Evolutionary conservation across 2,797 vertebrate genomes (phyloP), one percentile per base, ranked within the genome.

Genomic region (Natrix natrix): DNA sequence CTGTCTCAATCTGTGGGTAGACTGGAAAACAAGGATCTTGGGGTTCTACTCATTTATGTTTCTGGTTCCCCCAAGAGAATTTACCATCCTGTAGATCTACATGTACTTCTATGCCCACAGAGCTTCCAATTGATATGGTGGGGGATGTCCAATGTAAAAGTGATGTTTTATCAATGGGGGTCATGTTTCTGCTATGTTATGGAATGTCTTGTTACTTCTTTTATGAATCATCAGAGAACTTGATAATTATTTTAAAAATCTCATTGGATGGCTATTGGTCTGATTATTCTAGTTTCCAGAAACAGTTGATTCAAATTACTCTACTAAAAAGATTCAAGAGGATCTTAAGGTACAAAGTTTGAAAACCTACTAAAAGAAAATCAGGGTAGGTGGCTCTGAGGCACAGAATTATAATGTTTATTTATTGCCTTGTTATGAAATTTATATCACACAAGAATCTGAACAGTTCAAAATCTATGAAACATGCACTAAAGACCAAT

Each of bases 271-370:
- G 74, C 5, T 17, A 43, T 17, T 4, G 48, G 20, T 86, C 74
- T 56, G 59, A 24, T 28, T 63, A 74, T 43, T 89, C 61, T 48
- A 92, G 54, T 57, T 37, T 78, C 37, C 26, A 89, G 37, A 89
- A 74, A 89, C 54, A 57, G 54, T 89, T 52, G 63, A 22, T 89
- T 60, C 22, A 52, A 89, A 8, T 57, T 22, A 28, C 24, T 43
- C 43, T 24, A n/a, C 43, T 24, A n/a, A 57, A 59, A 59, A 78
- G 37, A 92, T 88, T 37, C 24, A 28, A 91, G 37, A 74, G n/a
- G 55, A 83, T 83, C 69, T 8, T 4, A 87, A 61, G 48, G 88
- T 78, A 92, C 66, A 88, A 92, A 12, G 52, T 92, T 92, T 92
- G 20, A 92, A 89, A 89, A 52, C 74, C 37, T 69, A 66, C 32